Evolutionary conservation across 2,113 vertebrate species (phyloP), one percentile per base, ranked within the genome.

Genomic region (Trematomus loennbergii): DNA sequence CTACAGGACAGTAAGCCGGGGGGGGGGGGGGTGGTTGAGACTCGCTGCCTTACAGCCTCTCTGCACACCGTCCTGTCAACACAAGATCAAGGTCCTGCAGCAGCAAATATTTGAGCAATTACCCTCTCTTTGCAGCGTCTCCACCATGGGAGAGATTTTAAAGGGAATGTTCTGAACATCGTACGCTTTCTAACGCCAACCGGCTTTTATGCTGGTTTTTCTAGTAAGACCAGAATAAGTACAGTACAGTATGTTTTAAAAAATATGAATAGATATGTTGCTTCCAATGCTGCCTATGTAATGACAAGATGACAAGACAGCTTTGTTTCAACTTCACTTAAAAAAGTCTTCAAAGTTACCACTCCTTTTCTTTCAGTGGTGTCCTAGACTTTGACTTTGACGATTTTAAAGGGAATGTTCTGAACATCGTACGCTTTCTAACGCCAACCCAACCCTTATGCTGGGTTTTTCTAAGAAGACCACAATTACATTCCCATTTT

Each of bases 61-160:
- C 45, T 5, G 43, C 60, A 3, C 70, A 79, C 10, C 72, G 3
- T 74, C 57, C 22, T 74, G 78, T 89, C 75, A 81, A 87, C 60
- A 20, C 43, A 17, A 62, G 60, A 78, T 88, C 78, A 69, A 88
- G 74, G 79, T 78, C 53, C 61, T 6, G 57, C 76, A 55, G 77
- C 65, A 61, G 84, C 74, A 69, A 76, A 75, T 62, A 87, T 87
- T 78, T 76, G 59, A 68, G 79, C 64, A 84, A 81, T 83, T 76
- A 89, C 54, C 60, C 12, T 52, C 72, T 72, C 61, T 71, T 36
- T 66, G 68, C 71, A 18, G 18, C 12, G 67, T 71, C 66, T 67
- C n/a, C n/a, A n/a, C 48, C 29, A 40, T 45, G 29, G 49, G 61
- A 29, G 61, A 65, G 22, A 58, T 43, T 29, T 66, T 50, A 22